Evolutionary conservation across 2,797 vertebrate species (phyloP), one percentile per base, ranked within the genome.

Genomic region (Apogon talboti): DNA sequence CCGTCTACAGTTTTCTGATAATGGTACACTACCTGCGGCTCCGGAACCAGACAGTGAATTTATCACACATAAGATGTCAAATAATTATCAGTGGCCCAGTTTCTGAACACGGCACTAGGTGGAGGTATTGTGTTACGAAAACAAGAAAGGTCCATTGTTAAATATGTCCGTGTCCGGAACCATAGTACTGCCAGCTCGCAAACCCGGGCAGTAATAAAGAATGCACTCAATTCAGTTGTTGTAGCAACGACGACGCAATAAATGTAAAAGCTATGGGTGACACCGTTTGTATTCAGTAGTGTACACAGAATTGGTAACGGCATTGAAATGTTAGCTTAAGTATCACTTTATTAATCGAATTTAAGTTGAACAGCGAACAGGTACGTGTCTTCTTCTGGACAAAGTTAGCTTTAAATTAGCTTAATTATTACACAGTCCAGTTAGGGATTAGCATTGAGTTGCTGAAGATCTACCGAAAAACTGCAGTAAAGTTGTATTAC

Each of bases 211-310:
- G 11, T 37, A 44, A 56, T 62, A 33, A 30, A 2, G 11, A 11
- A 46, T 2, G 71, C 28, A 85, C 78, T 6, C 0, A 1, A 0
- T 9, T 1, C 1, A 7, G 55, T 83, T 89, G 87, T 89, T 82
- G 85, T 90, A 81, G 90, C 83, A 87, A 90, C 88, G 54, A 3
- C 11, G 3, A n/a, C 15, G 42, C 12, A 7, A 3, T 16, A 14
- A 15, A 30, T 35, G 33, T 7, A 7, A 11, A 0, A 11, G 21
- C 1, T 49, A 10, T 13, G 2, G 10, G 4, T 24, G 7, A 0
- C 0, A 37, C 12, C 21, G 6, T 33, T 30, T 4, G 2, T 16
- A 2, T 2, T 33, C 3, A 4, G 0, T 12, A 7, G 33, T 10
- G 9, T 35, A 35, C 9, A 10, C 33, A 24, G 33, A n/a, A 11